These are phyloP conservation scores for Fukomys damarensis DNA, from an alignment of 2,113 vertebrate genomes.

Conservation along the genomic window DNA sequence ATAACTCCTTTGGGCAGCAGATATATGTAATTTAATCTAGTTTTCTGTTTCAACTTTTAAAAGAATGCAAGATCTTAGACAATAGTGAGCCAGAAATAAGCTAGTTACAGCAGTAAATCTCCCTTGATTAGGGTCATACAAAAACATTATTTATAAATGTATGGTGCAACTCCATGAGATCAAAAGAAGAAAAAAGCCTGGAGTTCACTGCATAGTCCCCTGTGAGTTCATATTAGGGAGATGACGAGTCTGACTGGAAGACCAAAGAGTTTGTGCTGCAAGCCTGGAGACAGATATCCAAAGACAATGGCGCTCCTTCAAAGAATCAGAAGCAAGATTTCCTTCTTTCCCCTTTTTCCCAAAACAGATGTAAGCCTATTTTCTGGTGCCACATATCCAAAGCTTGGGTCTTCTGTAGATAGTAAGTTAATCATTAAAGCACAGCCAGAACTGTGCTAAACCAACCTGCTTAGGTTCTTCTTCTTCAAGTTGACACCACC, in stretches of 20 bases:
- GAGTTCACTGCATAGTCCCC: neutral
- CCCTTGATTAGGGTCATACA: constrained; percentile 53
- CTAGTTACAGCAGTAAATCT: constrained; percentile 52
- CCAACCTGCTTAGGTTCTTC: neutral
- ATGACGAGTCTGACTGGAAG: neutral
- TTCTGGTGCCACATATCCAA: neutral
- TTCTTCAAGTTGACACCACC: neutral
- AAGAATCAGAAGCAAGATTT: neutral
- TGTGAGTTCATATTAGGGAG: neutral
- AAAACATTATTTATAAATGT: constrained; percentile 72
- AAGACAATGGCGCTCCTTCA: neutral
- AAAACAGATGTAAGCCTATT: neutral
- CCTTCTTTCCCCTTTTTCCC: neutral
- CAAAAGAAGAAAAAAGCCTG: neutral
- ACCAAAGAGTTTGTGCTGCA: neutral
- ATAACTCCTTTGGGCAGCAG: constrained; percentile 72
- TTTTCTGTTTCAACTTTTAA: constrained; percentile 75
- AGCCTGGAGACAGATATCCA: neutral
- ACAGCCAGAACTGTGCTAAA: neutral
- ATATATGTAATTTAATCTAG: constrained; percentile 74
- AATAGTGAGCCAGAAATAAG: constrained; percentile 57
- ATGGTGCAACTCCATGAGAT: constrained; percentile 48
- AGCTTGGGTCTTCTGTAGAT: neutral
- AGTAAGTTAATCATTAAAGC: neutral
- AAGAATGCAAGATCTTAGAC: constrained; percentile 71